Evolutionary conservation across 2,113 vertebrate genomes (phyloP).

Genomic region (Amblyopsis rosae): DNA sequence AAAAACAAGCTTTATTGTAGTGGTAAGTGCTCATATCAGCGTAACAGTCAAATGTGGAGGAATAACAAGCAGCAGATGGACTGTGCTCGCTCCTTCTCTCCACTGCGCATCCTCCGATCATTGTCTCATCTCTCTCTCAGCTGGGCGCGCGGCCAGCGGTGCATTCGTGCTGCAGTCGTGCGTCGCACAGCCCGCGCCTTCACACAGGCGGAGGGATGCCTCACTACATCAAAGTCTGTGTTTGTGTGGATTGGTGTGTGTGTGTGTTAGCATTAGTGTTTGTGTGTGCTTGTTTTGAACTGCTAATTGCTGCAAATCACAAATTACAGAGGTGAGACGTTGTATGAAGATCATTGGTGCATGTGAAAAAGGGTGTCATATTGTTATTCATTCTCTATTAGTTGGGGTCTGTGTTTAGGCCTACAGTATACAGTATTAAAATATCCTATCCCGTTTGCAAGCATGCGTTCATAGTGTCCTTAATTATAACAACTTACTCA

Average conservation of each 20-base stretch:
- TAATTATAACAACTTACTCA: too few relatives aligned
- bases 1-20: slow-evolving; percentile 37
- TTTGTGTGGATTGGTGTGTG: not conserved
- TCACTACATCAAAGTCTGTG: not conserved
- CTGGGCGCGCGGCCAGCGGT: slow-evolving; percentile 45
- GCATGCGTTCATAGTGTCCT: too few relatives aligned
- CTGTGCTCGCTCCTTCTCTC: slow-evolving; percentile 22
- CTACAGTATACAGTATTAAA: too few relatives aligned
- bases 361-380: too few relatives aligned
- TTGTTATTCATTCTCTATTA: too few relatives aligned
- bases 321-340: too few relatives aligned
- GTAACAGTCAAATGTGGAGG: slow-evolving; percentile 33
- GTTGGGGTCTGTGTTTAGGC: too few relatives aligned
- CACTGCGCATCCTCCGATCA: slow-evolving; percentile 25
- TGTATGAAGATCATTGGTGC: too few relatives aligned
- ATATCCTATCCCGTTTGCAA: too few relatives aligned
- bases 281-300: not conserved
- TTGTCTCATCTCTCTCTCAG: slow-evolving; percentile 25
- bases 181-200: slow-evolving; percentile 20
- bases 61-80: slow-evolving; percentile 48
- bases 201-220: slow-evolving; percentile 1
- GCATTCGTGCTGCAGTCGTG: slow-evolving; percentile 39
- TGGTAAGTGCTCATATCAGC: slow-evolving; percentile 33
- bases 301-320: too few relatives aligned
- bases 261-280: slow-evolving; percentile 3